Percentiles rank a stretch among this genome's conserved stretches.
Evolutionary conservation across 2,113 vertebrate species (phyloP).

Genomic region (Macaca mulatta): DNA sequence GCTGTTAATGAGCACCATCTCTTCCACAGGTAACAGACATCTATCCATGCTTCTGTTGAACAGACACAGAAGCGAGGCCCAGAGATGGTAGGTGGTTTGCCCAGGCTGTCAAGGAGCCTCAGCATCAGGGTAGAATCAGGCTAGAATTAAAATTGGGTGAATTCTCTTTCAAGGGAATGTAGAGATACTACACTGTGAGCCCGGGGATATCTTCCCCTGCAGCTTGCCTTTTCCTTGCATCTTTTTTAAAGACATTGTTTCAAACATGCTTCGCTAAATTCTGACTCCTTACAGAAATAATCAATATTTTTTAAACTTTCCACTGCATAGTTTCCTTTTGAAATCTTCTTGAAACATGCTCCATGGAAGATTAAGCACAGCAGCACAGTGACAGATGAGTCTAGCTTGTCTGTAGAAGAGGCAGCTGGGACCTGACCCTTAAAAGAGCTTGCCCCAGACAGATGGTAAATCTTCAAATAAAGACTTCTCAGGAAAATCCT

Average conservation of each 20-base stretch:
- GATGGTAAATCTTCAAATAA: constrained; percentile 1
- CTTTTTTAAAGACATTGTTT: background rate
- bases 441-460: background rate
- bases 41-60: rapidly evolving
- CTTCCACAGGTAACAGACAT: background rate
- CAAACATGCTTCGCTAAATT: background rate
- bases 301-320: background rate
- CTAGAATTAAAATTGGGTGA: too few relatives aligned
- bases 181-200: background rate
- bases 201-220: background rate
- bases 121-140: rapidly evolving
- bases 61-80: background rate
- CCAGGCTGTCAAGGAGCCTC: background rate
- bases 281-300: background rate
- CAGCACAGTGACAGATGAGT: background rate
- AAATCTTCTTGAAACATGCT: background rate
- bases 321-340: background rate
- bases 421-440: background rate
- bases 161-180: too few relatives aligned
- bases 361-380: background rate
- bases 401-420: background rate
- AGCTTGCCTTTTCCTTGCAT: background rate
- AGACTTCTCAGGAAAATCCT: constrained; percentile 26
- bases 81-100: too few relatives aligned
- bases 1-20: rapidly evolving